Conservation (phyloP, 2,113 vertebrate genomes). For the Caracal caracal region DNA sequence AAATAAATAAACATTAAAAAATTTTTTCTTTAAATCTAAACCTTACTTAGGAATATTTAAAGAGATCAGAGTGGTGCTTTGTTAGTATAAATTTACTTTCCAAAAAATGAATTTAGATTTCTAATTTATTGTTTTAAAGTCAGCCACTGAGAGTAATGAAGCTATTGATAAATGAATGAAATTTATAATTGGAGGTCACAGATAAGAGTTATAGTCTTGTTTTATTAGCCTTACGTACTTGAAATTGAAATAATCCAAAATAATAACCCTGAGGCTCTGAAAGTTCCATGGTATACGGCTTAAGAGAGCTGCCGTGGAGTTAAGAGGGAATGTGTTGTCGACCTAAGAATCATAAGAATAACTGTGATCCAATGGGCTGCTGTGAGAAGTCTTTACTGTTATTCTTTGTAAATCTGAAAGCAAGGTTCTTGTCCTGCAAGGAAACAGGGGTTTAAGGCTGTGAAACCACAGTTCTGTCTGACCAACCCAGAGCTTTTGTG, state of each 20-base stretch:
- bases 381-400: background rate
- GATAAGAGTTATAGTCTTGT: background rate
- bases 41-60: background rate
- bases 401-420: background rate
- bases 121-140: conserved; percentile 8
- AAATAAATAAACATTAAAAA: too few species aligned
- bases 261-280: background rate
- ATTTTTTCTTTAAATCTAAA: background rate
- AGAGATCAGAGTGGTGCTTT: background rate
- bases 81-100: background rate
- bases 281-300: accelerated
- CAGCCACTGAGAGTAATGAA: background rate
- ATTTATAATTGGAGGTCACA: background rate
- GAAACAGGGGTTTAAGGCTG: background rate
- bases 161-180: background rate
- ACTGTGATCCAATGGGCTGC: background rate
- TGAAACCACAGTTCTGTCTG: background rate
- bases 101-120: background rate
- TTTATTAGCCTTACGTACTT: background rate
- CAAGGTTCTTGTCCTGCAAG: background rate
- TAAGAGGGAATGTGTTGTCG: background rate
- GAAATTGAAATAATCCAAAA: background rate
- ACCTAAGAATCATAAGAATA: background rate
- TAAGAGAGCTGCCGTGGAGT: background rate
- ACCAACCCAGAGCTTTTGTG: background rate